Percentiles rank a stretch among this genome's conserved stretches.
Evolutionary conservation across 2,113 vertebrate species (phyloP).

Genomic region (Trematomus loennbergii): DNA sequence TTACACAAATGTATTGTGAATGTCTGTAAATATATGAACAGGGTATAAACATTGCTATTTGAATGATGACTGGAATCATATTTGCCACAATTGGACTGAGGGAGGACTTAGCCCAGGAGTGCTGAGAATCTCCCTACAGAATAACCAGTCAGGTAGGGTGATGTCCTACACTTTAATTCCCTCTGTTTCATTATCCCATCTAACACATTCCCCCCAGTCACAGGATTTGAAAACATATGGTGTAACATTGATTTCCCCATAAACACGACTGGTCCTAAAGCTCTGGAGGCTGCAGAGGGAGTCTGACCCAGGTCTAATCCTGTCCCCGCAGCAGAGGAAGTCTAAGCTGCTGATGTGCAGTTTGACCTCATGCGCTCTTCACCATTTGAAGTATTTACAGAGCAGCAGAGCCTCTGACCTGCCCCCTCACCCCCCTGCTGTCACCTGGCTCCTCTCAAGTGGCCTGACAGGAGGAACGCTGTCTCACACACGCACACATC

Average conservation of each 20-base stretch:
- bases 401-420: constrained; percentile 63
- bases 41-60: background rate
- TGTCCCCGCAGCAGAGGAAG: constrained; percentile 38
- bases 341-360: constrained; percentile 47
- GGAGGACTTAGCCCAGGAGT: background rate
- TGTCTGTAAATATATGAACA: too few relatives aligned
- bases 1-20: too few relatives aligned
- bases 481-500: constrained; percentile 60
- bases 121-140: background rate
- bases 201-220: background rate
- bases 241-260: background rate
- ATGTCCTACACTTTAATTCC: background rate
- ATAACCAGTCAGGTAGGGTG: background rate
- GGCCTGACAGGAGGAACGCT: constrained; percentile 62
- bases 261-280: background rate
- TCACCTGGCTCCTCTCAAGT: constrained; percentile 77
- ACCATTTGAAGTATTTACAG: constrained; percentile 74
- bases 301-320: constrained; percentile 35
- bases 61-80: background rate
- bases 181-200: background rate
- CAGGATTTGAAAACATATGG: constrained; percentile 5
- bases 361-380: constrained; percentile 65
- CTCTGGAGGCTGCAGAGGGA: constrained; percentile 5
- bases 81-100: background rate
- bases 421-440: constrained; percentile 24